These are phyloP conservation scores for Drosophila bocqueti DNA, from an alignment of 1,140 invertebrate species.

Conservation along the genomic window DNA sequence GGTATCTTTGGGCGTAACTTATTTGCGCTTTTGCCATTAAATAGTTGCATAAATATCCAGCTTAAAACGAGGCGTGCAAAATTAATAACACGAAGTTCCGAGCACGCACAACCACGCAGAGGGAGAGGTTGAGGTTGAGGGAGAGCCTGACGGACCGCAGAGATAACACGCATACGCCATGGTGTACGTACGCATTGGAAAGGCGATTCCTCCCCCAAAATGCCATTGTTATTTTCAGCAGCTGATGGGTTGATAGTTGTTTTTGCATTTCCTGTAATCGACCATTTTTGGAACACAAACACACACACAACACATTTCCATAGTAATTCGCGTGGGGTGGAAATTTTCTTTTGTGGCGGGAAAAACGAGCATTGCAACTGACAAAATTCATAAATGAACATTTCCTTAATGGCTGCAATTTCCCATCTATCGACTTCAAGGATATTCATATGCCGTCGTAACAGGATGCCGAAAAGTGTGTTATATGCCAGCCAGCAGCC, in stretches of 20 bases:
- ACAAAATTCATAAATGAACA: slow-evolving; percentile 73
- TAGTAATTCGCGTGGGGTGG: slow-evolving; percentile 9
- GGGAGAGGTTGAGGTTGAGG: neutral
- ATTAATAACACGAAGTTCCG: slow-evolving; percentile 53
- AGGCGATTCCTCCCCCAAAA: neutral
- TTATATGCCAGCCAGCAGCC: slow-evolving; percentile 15
- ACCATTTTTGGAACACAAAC: slow-evolving; percentile 37
- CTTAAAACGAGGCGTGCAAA: slow-evolving; percentile 58
- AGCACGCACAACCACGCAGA: slow-evolving; percentile 26
- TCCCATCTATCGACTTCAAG: slow-evolving; percentile 40
- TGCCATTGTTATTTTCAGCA: slow-evolving; percentile 30
- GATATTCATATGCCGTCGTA: slow-evolving; percentile 28
- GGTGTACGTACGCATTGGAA: slow-evolving; percentile 45
- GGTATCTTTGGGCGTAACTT: slow-evolving; percentile 54
- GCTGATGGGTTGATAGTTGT: slow-evolving; percentile 13
- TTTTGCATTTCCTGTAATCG: slow-evolving; percentile 25
- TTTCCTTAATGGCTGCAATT: slow-evolving; percentile 55
- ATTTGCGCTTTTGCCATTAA: slow-evolving; percentile 59
- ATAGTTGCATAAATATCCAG: slow-evolving; percentile 69
- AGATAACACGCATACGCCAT: slow-evolving; percentile 73
- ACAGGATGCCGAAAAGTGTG: slow-evolving; percentile 44
- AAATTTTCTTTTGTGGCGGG: slow-evolving; percentile 30
- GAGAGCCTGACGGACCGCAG: slow-evolving; percentile 41
- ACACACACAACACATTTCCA: neutral
- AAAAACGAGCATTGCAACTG: slow-evolving; percentile 40